These are phyloP conservation scores for Hypomesus transpacificus DNA, from an alignment of 2,113 vertebrate genomes.

Conservation along the genomic window DNA sequence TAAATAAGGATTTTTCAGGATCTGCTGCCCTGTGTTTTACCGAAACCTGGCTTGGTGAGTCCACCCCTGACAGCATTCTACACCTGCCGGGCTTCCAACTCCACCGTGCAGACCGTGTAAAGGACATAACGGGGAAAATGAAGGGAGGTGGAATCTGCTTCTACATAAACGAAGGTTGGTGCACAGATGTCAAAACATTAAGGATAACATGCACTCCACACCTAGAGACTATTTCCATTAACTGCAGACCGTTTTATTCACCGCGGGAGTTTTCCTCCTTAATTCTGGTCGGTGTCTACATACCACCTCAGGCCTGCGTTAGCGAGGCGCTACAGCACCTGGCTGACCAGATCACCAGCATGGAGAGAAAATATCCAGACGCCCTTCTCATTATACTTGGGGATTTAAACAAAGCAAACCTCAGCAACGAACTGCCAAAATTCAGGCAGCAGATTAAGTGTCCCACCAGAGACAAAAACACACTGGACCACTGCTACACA, in stretches of 20 bases:
- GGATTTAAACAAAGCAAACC: slow-evolving; percentile 11
- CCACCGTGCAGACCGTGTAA: not conserved
- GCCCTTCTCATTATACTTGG: not conserved
- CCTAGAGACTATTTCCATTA: not conserved
- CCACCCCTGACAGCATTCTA: too few species aligned
- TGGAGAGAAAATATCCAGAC: not conserved
- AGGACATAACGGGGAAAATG: not conserved
- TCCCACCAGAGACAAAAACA: slow-evolving; percentile 1
- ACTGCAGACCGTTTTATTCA: slow-evolving; percentile 11
- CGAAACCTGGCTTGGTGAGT: too few species aligned
- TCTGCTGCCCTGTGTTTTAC: too few species aligned
- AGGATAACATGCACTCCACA: too few species aligned
- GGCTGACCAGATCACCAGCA: not conserved
- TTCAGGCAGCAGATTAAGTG: not conserved
- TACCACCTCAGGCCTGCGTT: not conserved
- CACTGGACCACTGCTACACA: slow-evolving; percentile 8
- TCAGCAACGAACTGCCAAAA: not conserved
- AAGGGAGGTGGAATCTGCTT: not conserved
- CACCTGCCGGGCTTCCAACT: not conserved
- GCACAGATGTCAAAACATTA: too few species aligned
- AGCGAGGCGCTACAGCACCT: not conserved
- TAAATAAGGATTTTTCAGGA: not conserved
- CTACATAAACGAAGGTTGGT: too few species aligned
- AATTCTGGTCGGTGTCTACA: not conserved
- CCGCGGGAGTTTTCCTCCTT: not conserved